Evolutionary conservation across 37 sponge, comb jelly and placozoan genomes (phyloP), one percentile per base, ranked within the genome.

Genomic region (Haliclona indistincta): DNA sequence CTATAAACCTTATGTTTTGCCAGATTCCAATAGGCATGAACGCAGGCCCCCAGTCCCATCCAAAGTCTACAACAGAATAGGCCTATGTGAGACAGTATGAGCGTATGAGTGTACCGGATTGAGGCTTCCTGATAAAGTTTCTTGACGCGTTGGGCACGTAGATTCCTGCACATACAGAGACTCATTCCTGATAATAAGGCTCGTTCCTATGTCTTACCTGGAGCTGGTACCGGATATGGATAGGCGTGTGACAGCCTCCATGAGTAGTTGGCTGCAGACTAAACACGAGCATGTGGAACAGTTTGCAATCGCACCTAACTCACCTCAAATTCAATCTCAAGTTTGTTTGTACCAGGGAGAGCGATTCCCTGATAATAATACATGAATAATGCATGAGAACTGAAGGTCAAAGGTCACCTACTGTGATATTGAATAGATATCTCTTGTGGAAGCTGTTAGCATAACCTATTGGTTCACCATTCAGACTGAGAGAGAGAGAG

Each of bases 11-110:
- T 23, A 89, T 80, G 72, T 80, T 79, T 34, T 75, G 64, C 93
- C 93, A 95, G 33, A 97, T 88, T 32, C 98, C 99, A 64, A 64
- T 62, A 5, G 99, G 95, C 6, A 88, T 86, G 70, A 95, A 95
- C 2, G 93, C 95, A 58, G 95, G 95, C 17, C 99, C 99, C 99
- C 99, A 98, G 67, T 98, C 99, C 99, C 99, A 98, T n/a, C 99
- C 94, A 89, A 97, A 98, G 91, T 95, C 96, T 85, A 39, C 2
- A 44, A 41, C 51, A 47, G 15, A 47, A 17, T 47, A 47, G 15
- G 10, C 15, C 15, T 47, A 17, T 47, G 51, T 47, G 10, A 47
- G 51, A 17, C 51, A 17, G 51, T 17, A 47, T 47, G 51, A 47
- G 10, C 15, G 10, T 47, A 29, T 54, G 15, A 10, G 3, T 37